phyloP scores from a whole-genome alignment of 23 tunicate species.

The Clavelina lepadiformis region DNA sequence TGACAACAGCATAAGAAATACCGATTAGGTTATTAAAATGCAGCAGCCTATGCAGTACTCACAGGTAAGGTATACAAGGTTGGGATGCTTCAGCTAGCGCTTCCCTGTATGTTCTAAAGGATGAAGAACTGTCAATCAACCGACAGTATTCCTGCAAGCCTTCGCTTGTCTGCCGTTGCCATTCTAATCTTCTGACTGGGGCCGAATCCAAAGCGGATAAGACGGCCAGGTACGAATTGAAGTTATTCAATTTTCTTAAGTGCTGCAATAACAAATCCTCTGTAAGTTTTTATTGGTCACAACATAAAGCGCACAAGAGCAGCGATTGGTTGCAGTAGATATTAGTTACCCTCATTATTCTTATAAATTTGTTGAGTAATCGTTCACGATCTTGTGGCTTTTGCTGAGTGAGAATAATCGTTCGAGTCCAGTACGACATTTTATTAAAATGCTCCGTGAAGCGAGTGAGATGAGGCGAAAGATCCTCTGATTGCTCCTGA shows the following conservation, averaged over 20 bases:
- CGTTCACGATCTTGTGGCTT: constrained; percentile 85
- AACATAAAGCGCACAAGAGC: background rate
- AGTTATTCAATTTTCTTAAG: constrained; percentile 81
- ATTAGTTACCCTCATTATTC: constrained; percentile 78
- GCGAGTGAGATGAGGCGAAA: constrained; percentile 70
- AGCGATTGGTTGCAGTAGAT: background rate
- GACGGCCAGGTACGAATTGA: constrained; percentile 91
- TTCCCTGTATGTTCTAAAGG: constrained; percentile 84
- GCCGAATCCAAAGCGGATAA: constrained; percentile 91
- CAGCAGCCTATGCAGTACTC: too few relatives aligned
- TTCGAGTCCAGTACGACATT: constrained; percentile 86
- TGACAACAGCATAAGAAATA: too few relatives aligned
- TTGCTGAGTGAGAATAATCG: constrained; percentile 62
- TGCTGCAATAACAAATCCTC: constrained; percentile 54
- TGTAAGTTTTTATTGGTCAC: too few relatives aligned
- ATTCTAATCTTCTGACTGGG: constrained; percentile 82
- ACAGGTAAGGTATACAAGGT: constrained; percentile 92
- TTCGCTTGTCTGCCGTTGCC: constrained; percentile 87
- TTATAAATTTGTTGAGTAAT: constrained; percentile 73
- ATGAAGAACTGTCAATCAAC: constrained; percentile 83
- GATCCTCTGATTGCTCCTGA: constrained; percentile 80
- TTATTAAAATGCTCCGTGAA: constrained; percentile 93
- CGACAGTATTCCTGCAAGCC: constrained; percentile 90
- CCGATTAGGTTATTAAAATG: too few relatives aligned
- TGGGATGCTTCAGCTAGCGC: constrained; percentile 66